Percentiles rank a stretch among this genome's conserved stretches.
Conservation (phyloP, 2,797 vertebrate species). For the Gila robusta region DNA sequence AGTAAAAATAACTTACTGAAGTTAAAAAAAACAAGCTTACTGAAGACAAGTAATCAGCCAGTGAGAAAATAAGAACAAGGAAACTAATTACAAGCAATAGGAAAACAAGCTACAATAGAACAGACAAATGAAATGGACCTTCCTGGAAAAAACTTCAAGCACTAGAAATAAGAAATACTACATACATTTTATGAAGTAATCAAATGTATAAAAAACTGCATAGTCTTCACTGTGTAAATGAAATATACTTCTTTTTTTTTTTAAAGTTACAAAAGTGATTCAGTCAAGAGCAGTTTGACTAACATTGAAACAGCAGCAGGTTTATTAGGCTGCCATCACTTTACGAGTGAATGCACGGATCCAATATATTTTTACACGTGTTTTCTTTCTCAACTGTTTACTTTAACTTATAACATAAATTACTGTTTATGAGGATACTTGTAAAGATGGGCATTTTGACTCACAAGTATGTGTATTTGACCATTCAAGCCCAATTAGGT, state of each 20-base stretch:
- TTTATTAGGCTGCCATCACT: not conserved
- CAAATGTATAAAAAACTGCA: too few species aligned
- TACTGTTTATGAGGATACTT: not conserved
- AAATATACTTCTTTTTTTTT: too few species aligned
- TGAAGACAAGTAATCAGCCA: not conserved
- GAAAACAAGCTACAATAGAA: not conserved
- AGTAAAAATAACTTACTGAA: too few species aligned
- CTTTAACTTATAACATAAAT: not conserved
- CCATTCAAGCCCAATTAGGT: not conserved
- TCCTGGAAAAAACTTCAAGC: too few species aligned
- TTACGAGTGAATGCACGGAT: not conserved
- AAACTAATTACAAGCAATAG: not conserved
- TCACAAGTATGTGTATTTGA: too few species aligned
- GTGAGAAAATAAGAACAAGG: not conserved
- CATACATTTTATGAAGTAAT: too few species aligned
- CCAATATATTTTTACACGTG: not conserved
- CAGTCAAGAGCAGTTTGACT: too few species aligned
- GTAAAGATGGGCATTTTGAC: not conserved
- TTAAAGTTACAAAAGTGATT: too few species aligned
- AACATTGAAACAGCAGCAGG: not conserved
- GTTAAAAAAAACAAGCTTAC: too few species aligned
- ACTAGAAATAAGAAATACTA: not conserved
- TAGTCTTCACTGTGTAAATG: too few species aligned
- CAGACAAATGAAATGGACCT: not conserved
- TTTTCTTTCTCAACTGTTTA: not conserved